These are phyloP conservation scores for Cairina moschata DNA, from an alignment of 2,113 vertebrate species.

Conservation along the genomic window DNA sequence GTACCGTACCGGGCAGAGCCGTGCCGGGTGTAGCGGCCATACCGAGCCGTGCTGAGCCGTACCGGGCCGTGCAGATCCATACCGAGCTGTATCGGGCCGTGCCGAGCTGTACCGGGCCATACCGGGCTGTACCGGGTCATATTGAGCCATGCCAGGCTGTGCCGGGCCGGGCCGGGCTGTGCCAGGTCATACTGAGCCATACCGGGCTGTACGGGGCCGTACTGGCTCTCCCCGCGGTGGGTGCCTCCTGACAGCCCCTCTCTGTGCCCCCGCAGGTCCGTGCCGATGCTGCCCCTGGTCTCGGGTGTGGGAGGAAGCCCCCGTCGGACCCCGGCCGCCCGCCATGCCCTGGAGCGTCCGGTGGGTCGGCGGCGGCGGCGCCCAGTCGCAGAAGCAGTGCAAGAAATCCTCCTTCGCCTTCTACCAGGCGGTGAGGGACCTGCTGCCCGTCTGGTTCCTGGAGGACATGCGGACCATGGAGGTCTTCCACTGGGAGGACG, in stretches of 20 bases:
- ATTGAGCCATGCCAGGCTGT: no score
- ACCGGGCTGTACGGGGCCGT: no score
- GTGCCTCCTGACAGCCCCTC: not conserved
- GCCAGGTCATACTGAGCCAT: no score
- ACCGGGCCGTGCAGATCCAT: no score
- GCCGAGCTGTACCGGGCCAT: no score
- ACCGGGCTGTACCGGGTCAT: no score
- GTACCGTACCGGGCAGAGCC: no score
- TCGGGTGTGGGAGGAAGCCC: not conserved
- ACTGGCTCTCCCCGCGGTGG: no score
- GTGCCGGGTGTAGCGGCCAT: no score
- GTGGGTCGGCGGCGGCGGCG: slow-evolving; percentile 63
- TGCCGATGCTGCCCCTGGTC: not conserved
- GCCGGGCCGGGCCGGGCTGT: no score
- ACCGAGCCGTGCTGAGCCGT: no score
- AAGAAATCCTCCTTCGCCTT: slow-evolving; percentile 91
- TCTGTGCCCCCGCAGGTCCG: not conserved
- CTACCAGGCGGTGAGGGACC: slow-evolving; percentile 91
- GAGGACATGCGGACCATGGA: slow-evolving; percentile 95
- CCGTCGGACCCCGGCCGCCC: not conserved
- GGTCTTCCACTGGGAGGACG: slow-evolving; percentile 93
- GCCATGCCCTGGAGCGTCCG: slow-evolving; percentile 82
- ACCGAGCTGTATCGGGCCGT: no score
- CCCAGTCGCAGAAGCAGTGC: slow-evolving; percentile 88
- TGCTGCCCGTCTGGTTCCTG: slow-evolving; percentile 89